Base-by-base conservation (phyloP, 2,888 invertebrate species). In the Agrochola circellaris region DNA sequence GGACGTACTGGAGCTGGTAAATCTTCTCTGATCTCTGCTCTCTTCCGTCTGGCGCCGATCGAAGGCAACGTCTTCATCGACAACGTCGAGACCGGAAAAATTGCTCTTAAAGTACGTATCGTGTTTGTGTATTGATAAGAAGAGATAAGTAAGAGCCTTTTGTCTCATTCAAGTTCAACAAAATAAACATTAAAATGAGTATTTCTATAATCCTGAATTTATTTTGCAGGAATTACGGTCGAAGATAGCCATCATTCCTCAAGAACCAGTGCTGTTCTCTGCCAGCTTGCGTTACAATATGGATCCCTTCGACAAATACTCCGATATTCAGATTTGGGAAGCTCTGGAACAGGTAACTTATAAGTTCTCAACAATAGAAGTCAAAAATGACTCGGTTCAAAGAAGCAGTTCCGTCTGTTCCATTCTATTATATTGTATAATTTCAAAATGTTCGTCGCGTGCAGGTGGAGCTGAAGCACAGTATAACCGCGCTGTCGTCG, bases 1-100 rank as follows among this genome's bases (percentile, higher is more conserved):
- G 99, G 99, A 0, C 97, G 99, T 71, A 99, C 99, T 0, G 99
- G 99, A 2, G 99, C 99, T 13, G 99, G 99, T 26, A 99, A 99
- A 93, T 98, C 98, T 0, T 98, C 98, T 0, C 95, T 98, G 58
- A 98, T 98, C 84, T 97, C 98, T 7, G 98, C 99, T 1, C 95
- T 99, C 42, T 99, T 99, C 94, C 97, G 99, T 6, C 93, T 99
- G 84, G 98, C 98, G 0, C 98, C 98, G 62, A 97, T 98, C 30
- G 98, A 98, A 73, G 99, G 99, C 1, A 92, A 95, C 34, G 97
- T 99, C 60, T 93, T 95, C 81, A 98, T 99, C 73, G 99, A 99
- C 90, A 97, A 97, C 9, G 91, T 99, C 0, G 97, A 98, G 75
- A 98, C 97, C 0, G 97, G 97, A 67, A 95, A 95, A n/a, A 97